A percentile compares a stretch with the other conserved stretches of the same genome.
These are phyloP conservation scores for Mactra quadrangularis DNA, from an alignment of 1,140 invertebrate genomes.

Conservation along the genomic window DNA sequence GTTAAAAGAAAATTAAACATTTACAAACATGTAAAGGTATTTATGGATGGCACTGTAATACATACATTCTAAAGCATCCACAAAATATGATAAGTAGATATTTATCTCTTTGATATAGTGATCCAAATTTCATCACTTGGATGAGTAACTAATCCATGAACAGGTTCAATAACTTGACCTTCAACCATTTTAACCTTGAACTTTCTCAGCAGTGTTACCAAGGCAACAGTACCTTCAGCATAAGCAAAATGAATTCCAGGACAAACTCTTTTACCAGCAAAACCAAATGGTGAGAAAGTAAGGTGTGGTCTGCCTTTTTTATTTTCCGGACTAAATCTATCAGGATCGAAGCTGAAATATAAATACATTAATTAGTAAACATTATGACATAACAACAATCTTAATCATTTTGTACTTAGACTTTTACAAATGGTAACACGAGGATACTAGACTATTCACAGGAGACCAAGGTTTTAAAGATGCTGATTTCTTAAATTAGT, in stretches of 20 bases:
- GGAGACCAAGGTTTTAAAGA: no score
- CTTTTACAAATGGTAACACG: not conserved
- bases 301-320: slow-evolving; percentile 66
- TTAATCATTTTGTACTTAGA: not conserved
- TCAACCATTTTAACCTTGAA: slow-evolving; percentile 75
- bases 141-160: slow-evolving; percentile 77
- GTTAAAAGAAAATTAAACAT: no score
- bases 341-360: slow-evolving; percentile 79
- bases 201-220: slow-evolving; percentile 68
- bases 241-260: slow-evolving; percentile 76
- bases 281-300: slow-evolving; percentile 80
- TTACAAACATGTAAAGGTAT: no score
- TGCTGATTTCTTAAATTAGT: no score
- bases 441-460: no score
- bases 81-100: no score
- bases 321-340: slow-evolving; percentile 75
- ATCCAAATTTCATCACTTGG: slow-evolving; percentile 81
- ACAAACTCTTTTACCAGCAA: slow-evolving; percentile 80
- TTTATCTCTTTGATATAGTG: slow-evolving; percentile 68
- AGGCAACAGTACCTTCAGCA: slow-evolving; percentile 63
- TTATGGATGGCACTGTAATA: no score
- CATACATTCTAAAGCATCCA: no score
- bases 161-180: slow-evolving; percentile 75
- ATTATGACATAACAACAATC: no score
- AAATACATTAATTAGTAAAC: not conserved